Evolutionary conservation across 2,888 invertebrate species (phyloP).

Genomic region (Automeris io): DNA sequence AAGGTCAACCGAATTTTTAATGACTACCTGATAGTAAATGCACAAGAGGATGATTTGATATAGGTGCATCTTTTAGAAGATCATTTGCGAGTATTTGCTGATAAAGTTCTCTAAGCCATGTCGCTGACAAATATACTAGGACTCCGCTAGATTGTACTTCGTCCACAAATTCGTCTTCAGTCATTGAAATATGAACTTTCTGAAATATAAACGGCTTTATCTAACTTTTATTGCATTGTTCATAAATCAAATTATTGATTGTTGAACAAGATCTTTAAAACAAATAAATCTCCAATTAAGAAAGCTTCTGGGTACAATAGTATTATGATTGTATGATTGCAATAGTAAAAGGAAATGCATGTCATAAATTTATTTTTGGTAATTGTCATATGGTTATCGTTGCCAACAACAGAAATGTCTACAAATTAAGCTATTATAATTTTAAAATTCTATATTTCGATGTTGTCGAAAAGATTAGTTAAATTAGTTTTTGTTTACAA

Average conservation of each 20-base stretch:
- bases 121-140: conserved; percentile 93
- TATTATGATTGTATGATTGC: not conserved
- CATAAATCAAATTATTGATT: not conserved
- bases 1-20: not conserved
- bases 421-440: too few species aligned
- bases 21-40: conserved; percentile 86
- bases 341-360: not conserved
- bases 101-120: conserved; percentile 95
- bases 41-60: conserved; percentile 82
- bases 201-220: not conserved
- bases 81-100: conserved; percentile 88
- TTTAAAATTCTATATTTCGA: too few species aligned
- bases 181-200: conserved; percentile 76
- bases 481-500: too few species aligned
- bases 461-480: too few species aligned
- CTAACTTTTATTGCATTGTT: not conserved
- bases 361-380: not conserved
- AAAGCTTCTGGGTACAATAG: too few species aligned
- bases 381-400: too few species aligned
- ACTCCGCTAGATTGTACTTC: conserved; percentile 95
- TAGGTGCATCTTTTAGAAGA: conserved; percentile 82
- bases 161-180: conserved; percentile 93
- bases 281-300: too few species aligned
- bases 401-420: too few species aligned
- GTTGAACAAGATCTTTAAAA: too few species aligned